Evolutionary conservation across 1,140 invertebrate species (phyloP).

Genomic region (Dysdera silvatica): DNA sequence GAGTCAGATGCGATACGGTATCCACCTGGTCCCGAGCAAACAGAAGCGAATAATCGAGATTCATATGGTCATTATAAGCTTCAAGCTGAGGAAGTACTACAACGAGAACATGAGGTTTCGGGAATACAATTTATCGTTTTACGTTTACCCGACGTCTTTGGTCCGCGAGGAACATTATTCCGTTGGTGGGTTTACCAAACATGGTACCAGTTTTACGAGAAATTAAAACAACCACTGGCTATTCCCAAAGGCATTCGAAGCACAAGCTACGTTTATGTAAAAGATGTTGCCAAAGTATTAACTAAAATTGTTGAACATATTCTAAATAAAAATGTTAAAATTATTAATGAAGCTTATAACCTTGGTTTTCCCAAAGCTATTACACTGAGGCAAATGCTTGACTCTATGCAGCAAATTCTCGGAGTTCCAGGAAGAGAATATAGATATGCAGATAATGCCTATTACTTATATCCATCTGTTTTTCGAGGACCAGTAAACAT

Average conservation of each 20-base stretch:
- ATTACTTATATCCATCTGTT: conserved; percentile 47
- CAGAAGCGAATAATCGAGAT: conserved; percentile 38
- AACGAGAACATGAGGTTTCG: conserved; percentile 24
- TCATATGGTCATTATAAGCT: conserved; percentile 47
- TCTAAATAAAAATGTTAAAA: conserved; percentile 30
- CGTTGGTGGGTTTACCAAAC: conserved; percentile 49
- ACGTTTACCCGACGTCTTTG: conserved; percentile 49
- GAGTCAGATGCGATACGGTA: conserved; percentile 43
- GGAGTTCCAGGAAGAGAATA: conserved; percentile 32
- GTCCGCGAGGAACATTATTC: conserved; percentile 47
- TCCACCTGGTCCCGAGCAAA: too few species aligned
- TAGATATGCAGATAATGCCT: conserved; percentile 31
- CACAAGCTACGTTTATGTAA: conserved; percentile 47
- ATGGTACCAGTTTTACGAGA: conserved; percentile 43
- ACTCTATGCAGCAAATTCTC: conserved; percentile 36
- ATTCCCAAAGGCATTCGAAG: conserved; percentile 40
- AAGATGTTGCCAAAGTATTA: conserved; percentile 46
- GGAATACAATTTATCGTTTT: conserved; percentile 44
- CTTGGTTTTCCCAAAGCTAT: conserved; percentile 41
- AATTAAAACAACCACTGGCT: conserved; percentile 37
- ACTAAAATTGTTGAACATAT: conserved; percentile 19
- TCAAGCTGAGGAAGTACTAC: conserved; percentile 44
- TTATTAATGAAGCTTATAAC: conserved; percentile 45
- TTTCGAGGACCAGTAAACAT: conserved; percentile 43
- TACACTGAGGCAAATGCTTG: conserved; percentile 38